Base-by-base conservation (phyloP, 1,140 invertebrate species). In the Brachystomella parvula region DNA sequence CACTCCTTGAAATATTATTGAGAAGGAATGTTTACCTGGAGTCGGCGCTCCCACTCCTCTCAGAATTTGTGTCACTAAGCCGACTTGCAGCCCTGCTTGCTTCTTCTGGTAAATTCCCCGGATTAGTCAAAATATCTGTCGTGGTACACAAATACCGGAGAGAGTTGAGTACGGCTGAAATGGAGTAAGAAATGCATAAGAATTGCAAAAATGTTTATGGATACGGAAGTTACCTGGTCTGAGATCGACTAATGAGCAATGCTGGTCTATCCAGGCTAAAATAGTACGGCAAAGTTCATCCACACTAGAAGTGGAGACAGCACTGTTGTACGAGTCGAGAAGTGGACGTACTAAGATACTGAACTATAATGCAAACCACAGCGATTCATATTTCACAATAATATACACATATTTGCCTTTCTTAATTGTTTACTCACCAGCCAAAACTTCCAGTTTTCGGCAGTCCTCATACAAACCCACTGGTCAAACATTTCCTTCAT, bases 381-480 rank as follows among this genome's bases (percentile, higher is more conserved):
- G 24, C 70, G 57, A 56, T 19, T n/a, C n/a, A 63, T 53, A 31
- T 39, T 68, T 68, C 49, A 47, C 53, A n/a, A 28, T 2, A 60
- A 47, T 24, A 57, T 49, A 15, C 26, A 30, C 1, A 28, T 24
- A 29, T 33, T 28, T 29, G 19, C 24, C 6, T 49, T 15, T 26
- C 30, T 17, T 2, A 66, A 26, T 31, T 19, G 28, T 30, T 3
- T 19, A 65, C 77, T 79, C 92, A 96, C 93, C 83, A 98, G 93
- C 92, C 92, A 97, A 81, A 96, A 98, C 81, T 96, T 97, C 94
- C 94, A 97, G 80, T 96, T 94, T 76, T 89, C 85, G 74, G 87
- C 81, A 21, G 94, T 96, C 61, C 92, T 81, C 63, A 82, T 84
- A 71, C 86, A 82, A 17, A 98, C 90, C 80, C 96, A 96, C 44